phyloP scores from a whole-genome alignment of 2,888 invertebrate species.

The Acleris literana region DNA sequence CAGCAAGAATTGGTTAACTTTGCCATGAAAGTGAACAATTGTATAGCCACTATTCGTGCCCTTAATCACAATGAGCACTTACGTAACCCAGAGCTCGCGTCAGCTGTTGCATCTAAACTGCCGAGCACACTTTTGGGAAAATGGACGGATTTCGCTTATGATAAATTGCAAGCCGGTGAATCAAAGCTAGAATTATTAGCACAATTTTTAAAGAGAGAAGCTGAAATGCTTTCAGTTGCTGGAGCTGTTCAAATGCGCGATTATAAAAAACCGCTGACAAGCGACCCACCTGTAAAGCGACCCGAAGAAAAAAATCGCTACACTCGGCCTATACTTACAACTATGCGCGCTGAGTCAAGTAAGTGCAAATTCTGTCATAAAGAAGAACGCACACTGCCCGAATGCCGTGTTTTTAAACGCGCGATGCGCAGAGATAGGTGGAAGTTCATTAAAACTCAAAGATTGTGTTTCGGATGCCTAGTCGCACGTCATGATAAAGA shows the following conservation, averaged over 20 bases:
- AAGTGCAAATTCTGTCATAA: not conserved
- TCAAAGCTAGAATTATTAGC: not conserved
- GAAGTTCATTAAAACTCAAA: not conserved
- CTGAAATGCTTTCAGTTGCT: not conserved
- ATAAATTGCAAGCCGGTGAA: not conserved
- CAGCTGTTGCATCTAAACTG: constrained; percentile 13
- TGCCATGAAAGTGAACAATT: constrained; percentile 26
- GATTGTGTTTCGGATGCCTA: constrained; percentile 7
- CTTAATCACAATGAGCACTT: constrained; percentile 23
- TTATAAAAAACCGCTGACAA: not conserved
- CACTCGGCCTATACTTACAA: not conserved
- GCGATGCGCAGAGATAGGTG: constrained; percentile 1
- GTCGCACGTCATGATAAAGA: not conserved
- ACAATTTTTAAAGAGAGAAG: constrained; percentile 10
- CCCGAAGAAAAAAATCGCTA: not conserved
- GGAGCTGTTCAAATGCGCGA: not conserved
- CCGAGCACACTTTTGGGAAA: constrained; percentile 1
- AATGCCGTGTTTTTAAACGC: constrained; percentile 6
- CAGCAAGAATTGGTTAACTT: constrained; percentile 21
- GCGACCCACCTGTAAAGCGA: not conserved
- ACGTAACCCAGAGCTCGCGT: constrained; percentile 25
- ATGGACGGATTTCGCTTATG: constrained; percentile 1
- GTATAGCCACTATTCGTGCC: constrained; percentile 18
- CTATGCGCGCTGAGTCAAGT: not conserved
- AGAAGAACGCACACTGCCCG: not conserved